Conservation (phyloP, 1,140 invertebrate genomes). For the Zaprionus kolodkinae region DNA sequence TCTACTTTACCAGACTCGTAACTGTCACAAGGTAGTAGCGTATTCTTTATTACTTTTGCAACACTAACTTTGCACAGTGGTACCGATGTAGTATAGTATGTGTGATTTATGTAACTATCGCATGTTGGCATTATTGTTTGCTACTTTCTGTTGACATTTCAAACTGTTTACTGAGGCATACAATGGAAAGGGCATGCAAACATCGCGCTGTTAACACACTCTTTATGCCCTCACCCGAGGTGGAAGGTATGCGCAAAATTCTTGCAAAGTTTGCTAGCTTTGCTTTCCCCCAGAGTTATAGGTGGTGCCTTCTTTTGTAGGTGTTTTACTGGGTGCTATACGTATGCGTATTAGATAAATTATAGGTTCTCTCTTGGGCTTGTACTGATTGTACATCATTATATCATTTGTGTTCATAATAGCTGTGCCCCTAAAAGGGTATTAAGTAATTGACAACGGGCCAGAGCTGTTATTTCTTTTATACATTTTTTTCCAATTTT, state of each 20-base stretch:
- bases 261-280: too few species aligned
- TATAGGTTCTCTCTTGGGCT: neutral
- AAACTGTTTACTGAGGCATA: conserved; percentile 28
- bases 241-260: too few species aligned
- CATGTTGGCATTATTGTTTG: conserved; percentile 25
- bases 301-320: neutral
- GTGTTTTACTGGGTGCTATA: neutral
- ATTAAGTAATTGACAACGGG: conserved; percentile 4
- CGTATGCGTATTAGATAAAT: neutral
- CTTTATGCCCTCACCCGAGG: neutral
- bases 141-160: conserved; percentile 40
- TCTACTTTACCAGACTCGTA: neutral
- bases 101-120: conserved; percentile 35
- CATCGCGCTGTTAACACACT: conserved; percentile 41
- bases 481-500: conserved; percentile 20
- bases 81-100: neutral
- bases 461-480: conserved; percentile 29
- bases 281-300: neutral
- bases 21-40: conserved; percentile 7
- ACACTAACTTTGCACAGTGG: conserved; percentile 10
- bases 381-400: neutral
- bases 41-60: conserved; percentile 18
- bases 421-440: conserved; percentile 4
- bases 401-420: neutral
- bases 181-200: conserved; percentile 17